Evolutionary conservation across 64 coral and sea anemone genomes (phyloP).

Genomic region (Trachythela sp.): DNA sequence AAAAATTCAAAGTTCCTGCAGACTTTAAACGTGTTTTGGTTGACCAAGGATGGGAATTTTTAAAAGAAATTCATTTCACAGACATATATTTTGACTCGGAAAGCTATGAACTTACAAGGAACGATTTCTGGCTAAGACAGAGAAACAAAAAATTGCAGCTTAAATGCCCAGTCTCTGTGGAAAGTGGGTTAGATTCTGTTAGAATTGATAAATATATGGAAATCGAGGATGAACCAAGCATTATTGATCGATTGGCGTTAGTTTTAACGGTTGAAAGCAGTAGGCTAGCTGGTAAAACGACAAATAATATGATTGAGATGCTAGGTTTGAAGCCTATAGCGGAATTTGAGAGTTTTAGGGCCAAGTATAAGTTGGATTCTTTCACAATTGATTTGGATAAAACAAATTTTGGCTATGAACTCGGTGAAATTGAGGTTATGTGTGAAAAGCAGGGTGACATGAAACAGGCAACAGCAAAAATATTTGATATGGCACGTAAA

Average conservation of each 20-base stretch:
- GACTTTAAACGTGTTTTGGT: not conserved
- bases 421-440: conserved; percentile 1
- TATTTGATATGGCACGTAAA: not conserved
- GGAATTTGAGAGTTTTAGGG: not conserved
- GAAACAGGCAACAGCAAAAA: not conserved
- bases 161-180: not conserved
- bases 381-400: conserved; percentile 8
- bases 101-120: not conserved
- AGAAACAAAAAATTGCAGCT: not conserved
- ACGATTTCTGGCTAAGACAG: not conserved
- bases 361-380: not conserved
- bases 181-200: not conserved
- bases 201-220: not conserved
- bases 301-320: not conserved
- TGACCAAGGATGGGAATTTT: not conserved
- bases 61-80: not conserved
- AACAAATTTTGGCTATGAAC: not conserved
- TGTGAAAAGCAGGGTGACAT: not conserved
- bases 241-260: not conserved
- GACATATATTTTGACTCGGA: not conserved
- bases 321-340: not conserved
- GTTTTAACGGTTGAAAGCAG: not conserved
- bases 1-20: not conserved
- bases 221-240: not conserved
- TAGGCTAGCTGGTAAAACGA: not conserved